Base-by-base conservation (phyloP, 2,888 invertebrate genomes). In the Kuschelorhynchus macadamiae region DNA sequence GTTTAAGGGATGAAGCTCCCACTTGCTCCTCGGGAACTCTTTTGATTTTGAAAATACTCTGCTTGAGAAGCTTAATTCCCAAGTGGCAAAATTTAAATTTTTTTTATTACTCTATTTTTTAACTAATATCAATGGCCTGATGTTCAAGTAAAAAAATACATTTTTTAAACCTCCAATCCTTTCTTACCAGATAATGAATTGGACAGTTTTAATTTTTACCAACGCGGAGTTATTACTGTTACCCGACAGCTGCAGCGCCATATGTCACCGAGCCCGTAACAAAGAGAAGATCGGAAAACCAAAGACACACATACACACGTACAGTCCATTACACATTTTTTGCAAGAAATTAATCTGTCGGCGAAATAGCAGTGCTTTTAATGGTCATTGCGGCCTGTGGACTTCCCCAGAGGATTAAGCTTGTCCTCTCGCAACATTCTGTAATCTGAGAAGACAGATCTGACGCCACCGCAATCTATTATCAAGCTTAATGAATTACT, bases 381-480 rank as follows among this genome's bases (percentile, higher is more conserved):
- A 64, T 64, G 69, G 64, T 64, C 64, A 57, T 39, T 63, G 60
- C 47, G 59, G 55, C 49, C 20, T 44, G 46, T 46, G 68, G 59
- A 68, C 62, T 59, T 63, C 63, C 72, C 64, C 57, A 21, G 44
- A 71, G 74, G 76, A 76, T 77, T 78, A 75, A 20, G 47, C 72
- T 74, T 74, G 76, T 74, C 77, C 73, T 75, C 73, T 74, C 72
- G 71, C 71, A 72, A 75, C 74, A 74, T 74, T 72, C 67, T 42
- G 68, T 76, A 76, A 77, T 78, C 75, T 75, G 60, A 67, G 71
- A 74, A 75, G 77, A 76, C 77, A 76, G 74, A 72, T 67, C 67
- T 65, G 71, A 71, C 71, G 71, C 70, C 73, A 71, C 69, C 67
- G 72, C 76, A 73, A 77, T 76, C 76, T 73, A 76, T 76, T 76